A percentile compares a stretch with the other conserved stretches of the same genome.
These are phyloP conservation scores for Chaetophractus vellerosus DNA, from an alignment of 2,797 vertebrate genomes.

Conservation along the genomic window DNA sequence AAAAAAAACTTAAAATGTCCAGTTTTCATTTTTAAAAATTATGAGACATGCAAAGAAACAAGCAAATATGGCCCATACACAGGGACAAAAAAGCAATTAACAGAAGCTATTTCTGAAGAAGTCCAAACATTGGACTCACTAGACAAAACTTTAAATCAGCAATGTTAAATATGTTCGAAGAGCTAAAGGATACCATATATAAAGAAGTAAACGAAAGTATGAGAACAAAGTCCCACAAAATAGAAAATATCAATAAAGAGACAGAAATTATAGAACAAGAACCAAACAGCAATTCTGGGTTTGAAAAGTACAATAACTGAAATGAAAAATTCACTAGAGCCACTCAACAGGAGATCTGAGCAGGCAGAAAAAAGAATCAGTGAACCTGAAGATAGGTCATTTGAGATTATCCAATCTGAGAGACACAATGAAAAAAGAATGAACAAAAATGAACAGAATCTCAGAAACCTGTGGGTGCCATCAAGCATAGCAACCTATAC, in stretches of 20 bases:
- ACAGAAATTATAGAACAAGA: neutral
- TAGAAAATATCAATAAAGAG: neutral
- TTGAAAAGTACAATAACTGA: neutral
- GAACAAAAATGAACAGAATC: too few species aligned
- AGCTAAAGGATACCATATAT: neutral
- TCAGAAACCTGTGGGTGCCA: too few species aligned
- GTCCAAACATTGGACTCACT: neutral
- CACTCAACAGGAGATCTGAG: neutral
- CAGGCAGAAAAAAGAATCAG: neutral
- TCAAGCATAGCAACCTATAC: neutral
- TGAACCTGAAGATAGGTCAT: neutral
- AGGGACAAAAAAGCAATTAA: neutral
- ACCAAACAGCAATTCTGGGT: neutral
- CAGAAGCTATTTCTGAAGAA: neutral
- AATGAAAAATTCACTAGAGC: neutral
- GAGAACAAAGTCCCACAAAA: neutral
- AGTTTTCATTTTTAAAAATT: neutral
- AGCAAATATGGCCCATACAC: neutral
- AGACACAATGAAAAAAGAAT: neutral
- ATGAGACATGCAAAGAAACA: neutral
- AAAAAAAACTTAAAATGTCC: neutral
- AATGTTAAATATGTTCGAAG: neutral
- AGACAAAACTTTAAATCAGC: neutral
- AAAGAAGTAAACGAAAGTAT: neutral
- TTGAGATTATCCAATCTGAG: neutral